phyloP scores from a whole-genome alignment of 2,113 vertebrate species.

The Hipposideros armiger region DNA sequence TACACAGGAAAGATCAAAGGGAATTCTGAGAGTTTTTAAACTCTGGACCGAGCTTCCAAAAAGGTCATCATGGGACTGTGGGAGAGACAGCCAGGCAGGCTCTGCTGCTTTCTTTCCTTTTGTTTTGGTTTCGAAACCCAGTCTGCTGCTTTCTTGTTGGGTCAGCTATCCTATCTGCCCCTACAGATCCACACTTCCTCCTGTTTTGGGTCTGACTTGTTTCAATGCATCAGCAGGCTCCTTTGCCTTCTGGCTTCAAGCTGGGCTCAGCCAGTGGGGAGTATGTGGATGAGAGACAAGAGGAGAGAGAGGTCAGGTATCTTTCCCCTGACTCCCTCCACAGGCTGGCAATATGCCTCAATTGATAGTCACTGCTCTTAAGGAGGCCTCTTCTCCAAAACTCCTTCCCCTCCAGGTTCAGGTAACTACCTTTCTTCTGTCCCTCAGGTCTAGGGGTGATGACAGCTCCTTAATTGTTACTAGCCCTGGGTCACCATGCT shows the following conservation, averaged over 20 bases:
- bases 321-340: not conserved
- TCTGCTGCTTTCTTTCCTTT: not conserved
- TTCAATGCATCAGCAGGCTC: not conserved
- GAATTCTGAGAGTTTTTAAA: not conserved
- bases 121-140: no score
- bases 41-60: not conserved
- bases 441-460: not conserved
- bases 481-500: not conserved
- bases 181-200: not conserved
- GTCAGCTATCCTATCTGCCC: not conserved
- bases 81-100: not conserved
- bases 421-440: not conserved
- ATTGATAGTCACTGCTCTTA: not conserved
- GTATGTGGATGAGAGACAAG: not conserved
- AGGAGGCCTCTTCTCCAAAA: not conserved
- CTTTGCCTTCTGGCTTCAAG: not conserved
- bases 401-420: not conserved
- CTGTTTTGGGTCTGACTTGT: not conserved
- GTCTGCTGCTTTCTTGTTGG: not conserved
- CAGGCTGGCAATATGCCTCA: not conserved
- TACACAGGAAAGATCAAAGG: not conserved
- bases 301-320: not conserved
- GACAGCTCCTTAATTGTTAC: not conserved
- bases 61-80: not conserved
- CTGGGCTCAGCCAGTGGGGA: not conserved